Conservation (phyloP, 2,797 vertebrate genomes). For the Mus spretus region DNA sequence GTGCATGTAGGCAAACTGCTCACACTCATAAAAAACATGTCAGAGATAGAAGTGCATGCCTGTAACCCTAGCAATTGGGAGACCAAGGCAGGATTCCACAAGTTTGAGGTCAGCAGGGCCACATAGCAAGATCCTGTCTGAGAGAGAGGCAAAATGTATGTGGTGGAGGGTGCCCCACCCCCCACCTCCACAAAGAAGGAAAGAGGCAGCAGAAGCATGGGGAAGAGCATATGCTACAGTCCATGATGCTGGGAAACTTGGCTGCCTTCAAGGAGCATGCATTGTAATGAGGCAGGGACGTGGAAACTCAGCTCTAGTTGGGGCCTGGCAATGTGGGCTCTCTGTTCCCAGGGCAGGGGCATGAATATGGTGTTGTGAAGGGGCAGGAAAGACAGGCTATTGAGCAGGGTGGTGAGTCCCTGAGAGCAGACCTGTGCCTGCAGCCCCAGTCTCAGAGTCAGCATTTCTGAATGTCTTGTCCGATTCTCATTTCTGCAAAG, state of each 20-base stretch:
- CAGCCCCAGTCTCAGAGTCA: neutral
- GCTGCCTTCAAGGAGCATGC: neutral
- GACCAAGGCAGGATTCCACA: neutral
- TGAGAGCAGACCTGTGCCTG: neutral
- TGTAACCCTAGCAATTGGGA: neutral
- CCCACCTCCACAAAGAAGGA: no score
- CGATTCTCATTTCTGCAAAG: neutral
- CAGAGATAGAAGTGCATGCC: neutral
- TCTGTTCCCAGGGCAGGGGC: neutral
- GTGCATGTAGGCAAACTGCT: neutral
- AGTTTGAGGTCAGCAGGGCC: neutral
- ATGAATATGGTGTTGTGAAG: neutral
- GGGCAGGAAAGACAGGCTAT: neutral
- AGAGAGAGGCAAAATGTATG: neutral
- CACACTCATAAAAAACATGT: neutral
- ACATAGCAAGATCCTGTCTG: neutral
- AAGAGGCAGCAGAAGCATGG: neutral
- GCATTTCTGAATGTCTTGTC: constrained; percentile 18
- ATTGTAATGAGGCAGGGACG: neutral
- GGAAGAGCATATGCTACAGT: neutral
- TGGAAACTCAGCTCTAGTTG: neutral
- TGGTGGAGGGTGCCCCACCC: no score
- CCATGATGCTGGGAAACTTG: neutral
- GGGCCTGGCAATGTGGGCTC: rapidly evolving
- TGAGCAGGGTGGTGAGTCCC: neutral